Evolutionary conservation across 2,888 invertebrate genomes (phyloP).

Genomic region (Diloba caeruleocephala): DNA sequence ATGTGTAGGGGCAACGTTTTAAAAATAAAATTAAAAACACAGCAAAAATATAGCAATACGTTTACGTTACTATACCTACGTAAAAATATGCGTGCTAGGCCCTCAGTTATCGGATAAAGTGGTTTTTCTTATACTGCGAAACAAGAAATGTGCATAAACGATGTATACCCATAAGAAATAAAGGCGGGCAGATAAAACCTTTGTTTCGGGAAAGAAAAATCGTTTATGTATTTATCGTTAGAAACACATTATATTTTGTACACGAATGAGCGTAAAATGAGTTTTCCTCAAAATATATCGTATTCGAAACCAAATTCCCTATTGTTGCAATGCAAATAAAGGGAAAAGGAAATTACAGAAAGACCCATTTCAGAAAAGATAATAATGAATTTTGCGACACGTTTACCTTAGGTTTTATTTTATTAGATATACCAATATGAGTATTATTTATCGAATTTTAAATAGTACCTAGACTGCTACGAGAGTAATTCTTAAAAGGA

Average conservation of each 20-base stretch:
- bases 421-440: too few species aligned
- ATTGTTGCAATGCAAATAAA: constrained; percentile 52
- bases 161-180: too few species aligned
- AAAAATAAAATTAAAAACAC: too few species aligned
- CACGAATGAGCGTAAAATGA: constrained; percentile 56
- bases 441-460: not conserved
- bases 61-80: too few species aligned
- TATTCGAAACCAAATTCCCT: constrained; percentile 52
- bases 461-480: too few species aligned
- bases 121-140: constrained; percentile 3
- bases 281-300: constrained; percentile 55
- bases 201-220: constrained; percentile 18
- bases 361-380: constrained; percentile 25
- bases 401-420: too few species aligned
- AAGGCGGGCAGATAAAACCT: constrained; percentile 15
- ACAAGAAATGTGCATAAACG: too few species aligned
- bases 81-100: too few species aligned
- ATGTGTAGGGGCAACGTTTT: too few species aligned
- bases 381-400: constrained; percentile 32
- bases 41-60: too few species aligned
- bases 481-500: too few species aligned
- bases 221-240: constrained; percentile 42
- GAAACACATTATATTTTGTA: constrained; percentile 43
- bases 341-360: constrained; percentile 34
- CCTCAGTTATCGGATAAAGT: constrained; percentile 6